Base-by-base conservation (phyloP, 92 coral and sea anemone species). In the Ricordea florida region DNA sequence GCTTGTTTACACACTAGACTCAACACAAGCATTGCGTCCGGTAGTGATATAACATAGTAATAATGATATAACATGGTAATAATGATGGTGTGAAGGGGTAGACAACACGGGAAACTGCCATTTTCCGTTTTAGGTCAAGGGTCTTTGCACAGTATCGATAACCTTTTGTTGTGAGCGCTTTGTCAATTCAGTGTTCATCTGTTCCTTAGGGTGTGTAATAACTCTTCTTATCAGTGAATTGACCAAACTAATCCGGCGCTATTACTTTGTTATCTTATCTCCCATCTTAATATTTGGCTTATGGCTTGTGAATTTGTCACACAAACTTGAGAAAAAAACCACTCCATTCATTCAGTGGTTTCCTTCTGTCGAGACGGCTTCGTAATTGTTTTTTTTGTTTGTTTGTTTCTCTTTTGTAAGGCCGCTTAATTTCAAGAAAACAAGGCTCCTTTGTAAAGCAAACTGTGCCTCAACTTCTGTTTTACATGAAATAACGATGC, bases 241-340 rank as follows among this genome's bases (percentile, higher is more conserved):
- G 77, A 70, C 56, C 37, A 70, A 51, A 53, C 41, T 70, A 55
- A 70, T 70, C 72, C 30, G 11, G 9, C 40, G 27, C 21, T 27
- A 29, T 53, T 40, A 41, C 65, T 55, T 17, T 65, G 64, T 53
- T 70, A 53, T 70, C 77, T 53, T 70, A 70, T 70, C 77, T 25
- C 5, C 27, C 53, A 41, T 52, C 77, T 10, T 25, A 40, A 53
- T 55, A 17, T 70, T 70, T 26, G 65, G 77, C 77, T 69, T 53
- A 24, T 26, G 43, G 27, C 42, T 70, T 29, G 31, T 27, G 15
- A 60, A 60, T 60, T 33, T 16, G 38, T 37, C 40, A 6, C 6
- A 36, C 45, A 55, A 25, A 18, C 62, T 27, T 27, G 10, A 11
- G 22, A 55, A 55, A 7, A 25, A 24, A 55, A n/a, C 34, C 63